Percentiles rank a stretch among this genome's conserved stretches.
Evolutionary conservation across 2,113 vertebrate species (phyloP).

Genomic region (Mugil cephalus): DNA sequence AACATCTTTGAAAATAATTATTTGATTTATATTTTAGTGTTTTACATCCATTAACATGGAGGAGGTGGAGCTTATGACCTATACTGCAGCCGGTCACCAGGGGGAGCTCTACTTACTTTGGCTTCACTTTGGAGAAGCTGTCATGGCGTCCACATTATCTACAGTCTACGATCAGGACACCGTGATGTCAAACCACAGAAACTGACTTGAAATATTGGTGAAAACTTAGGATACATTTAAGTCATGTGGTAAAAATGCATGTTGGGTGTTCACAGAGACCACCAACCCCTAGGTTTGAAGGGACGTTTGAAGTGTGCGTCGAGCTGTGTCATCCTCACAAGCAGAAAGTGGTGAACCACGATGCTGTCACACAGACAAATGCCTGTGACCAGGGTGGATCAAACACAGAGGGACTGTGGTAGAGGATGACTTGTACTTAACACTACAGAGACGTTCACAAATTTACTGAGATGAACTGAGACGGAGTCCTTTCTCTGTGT

Average conservation of each 20-base stretch:
- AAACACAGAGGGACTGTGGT: constrained; percentile 12
- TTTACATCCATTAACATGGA: too few species aligned
- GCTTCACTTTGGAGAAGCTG: too few species aligned
- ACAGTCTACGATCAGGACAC: neutral
- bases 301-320: constrained; percentile 1
- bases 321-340: neutral
- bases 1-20: too few species aligned
- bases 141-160: too few species aligned
- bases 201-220: neutral
- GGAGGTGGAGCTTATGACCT: too few species aligned
- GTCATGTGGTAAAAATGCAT: too few species aligned
- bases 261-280: too few species aligned
- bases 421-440: neutral
- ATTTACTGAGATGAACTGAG: too few species aligned
- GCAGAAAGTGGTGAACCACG: constrained; percentile 18
- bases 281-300: neutral
- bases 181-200: neutral
- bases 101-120: too few species aligned
- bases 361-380: constrained; percentile 14
- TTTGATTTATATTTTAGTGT: too few species aligned
- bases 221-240: too few species aligned
- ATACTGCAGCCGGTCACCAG: too few species aligned
- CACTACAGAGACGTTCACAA: neutral
- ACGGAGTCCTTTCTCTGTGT: neutral
- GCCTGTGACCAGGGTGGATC: constrained; percentile 21